phyloP scores from a whole-genome alignment of 2,113 vertebrate species.

The Apteryx owenii region DNA sequence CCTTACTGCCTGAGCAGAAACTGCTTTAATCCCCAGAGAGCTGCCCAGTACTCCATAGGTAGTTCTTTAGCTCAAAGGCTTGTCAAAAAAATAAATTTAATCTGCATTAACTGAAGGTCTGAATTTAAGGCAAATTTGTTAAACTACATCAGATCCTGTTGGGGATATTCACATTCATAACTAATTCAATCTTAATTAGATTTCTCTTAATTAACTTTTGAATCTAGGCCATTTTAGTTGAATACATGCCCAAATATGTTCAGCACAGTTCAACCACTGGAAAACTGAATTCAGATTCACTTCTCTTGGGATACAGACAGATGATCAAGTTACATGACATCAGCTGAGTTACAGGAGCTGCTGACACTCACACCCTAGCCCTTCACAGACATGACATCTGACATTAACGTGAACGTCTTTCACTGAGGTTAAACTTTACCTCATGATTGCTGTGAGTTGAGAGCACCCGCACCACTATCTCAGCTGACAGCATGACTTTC shows the following conservation, averaged over 20 bases:
- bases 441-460: fast-evolving
- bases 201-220: background rate
- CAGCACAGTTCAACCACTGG: background rate
- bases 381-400: background rate
- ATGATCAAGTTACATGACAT: background rate
- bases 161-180: background rate
- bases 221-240: background rate
- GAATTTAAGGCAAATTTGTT: background rate
- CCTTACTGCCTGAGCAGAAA: background rate
- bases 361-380: background rate
- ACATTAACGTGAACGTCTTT: background rate
- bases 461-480: background rate
- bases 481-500: background rate
- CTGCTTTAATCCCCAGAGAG: background rate
- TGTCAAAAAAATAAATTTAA: background rate
- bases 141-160: background rate
- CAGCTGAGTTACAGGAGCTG: background rate
- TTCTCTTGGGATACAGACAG: background rate
- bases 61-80: background rate
- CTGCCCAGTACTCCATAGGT: background rate
- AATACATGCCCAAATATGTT: background rate
- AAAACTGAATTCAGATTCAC: background rate
- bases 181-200: background rate
- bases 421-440: background rate
- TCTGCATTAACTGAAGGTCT: background rate